Evolutionary conservation across 2,113 vertebrate genomes (phyloP).

Genomic region (Megaceryle torquata): DNA sequence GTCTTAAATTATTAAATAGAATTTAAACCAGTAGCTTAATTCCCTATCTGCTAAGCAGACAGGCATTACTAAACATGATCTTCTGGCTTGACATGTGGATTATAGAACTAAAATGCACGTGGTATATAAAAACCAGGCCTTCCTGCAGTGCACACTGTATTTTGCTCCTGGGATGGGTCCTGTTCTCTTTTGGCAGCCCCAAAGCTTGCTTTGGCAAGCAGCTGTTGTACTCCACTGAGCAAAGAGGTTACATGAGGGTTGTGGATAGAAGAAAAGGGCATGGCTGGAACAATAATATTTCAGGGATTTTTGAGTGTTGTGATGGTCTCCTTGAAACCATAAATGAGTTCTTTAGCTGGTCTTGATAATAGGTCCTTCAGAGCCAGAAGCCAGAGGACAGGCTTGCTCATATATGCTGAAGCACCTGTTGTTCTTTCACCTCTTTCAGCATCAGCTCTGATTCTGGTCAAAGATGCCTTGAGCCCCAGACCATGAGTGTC

Average conservation of each 20-base stretch:
- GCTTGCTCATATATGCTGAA: not conserved
- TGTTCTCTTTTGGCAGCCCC: not conserved
- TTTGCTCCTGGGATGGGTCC: not conserved
- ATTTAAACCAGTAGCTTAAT: not conserved
- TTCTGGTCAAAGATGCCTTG: not conserved
- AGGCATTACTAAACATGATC: not conserved
- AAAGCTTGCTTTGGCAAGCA: not conserved
- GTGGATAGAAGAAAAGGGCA: not conserved
- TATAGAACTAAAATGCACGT: not conserved
- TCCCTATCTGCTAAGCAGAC: not conserved
- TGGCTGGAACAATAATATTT: not conserved
- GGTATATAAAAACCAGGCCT: not conserved
- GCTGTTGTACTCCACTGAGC: not conserved
- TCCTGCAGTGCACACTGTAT: fast-evolving
- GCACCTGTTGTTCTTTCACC: not conserved
- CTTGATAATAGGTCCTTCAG: not conserved
- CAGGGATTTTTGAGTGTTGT: not conserved
- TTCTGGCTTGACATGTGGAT: not conserved
- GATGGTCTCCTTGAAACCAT: not conserved
- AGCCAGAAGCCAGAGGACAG: not conserved
- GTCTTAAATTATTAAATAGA: not conserved
- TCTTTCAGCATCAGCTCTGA: not conserved
- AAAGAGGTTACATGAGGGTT: not conserved
- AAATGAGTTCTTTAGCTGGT: not conserved
- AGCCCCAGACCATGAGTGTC: not conserved